phyloP scores from a whole-genome alignment of 2,797 vertebrate genomes.

The Sebastes taczanowskii region DNA sequence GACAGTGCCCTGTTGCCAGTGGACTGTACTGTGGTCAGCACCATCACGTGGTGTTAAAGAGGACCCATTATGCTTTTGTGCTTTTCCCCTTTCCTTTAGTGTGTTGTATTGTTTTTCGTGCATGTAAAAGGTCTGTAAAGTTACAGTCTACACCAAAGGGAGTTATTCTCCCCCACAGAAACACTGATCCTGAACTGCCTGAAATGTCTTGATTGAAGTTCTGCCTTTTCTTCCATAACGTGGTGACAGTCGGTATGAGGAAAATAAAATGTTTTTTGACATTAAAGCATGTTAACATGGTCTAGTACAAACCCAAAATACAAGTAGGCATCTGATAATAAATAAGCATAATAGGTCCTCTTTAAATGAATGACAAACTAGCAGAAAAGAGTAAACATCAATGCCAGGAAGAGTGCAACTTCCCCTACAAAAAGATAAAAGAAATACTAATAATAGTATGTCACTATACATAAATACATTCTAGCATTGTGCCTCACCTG shows the following conservation, averaged over 20 bases:
- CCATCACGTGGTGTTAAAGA: not conserved
- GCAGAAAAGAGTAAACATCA: not conserved
- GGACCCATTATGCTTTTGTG: not conserved
- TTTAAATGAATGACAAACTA: not conserved
- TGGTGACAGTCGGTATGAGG: not conserved
- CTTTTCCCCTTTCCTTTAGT: not conserved
- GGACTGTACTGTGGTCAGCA: not conserved
- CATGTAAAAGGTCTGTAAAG: not conserved
- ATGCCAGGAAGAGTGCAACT: not conserved
- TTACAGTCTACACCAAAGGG: not conserved
- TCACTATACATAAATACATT: not conserved
- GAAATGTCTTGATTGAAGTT: not conserved
- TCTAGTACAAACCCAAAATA: not conserved
- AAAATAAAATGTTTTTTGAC: not conserved
- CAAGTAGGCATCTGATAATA: too few relatives aligned
- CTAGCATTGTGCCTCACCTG: not conserved
- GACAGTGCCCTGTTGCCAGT: constrained; percentile 2
- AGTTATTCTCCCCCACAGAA: not conserved
- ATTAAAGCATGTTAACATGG: not conserved
- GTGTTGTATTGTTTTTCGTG: fast-evolving
- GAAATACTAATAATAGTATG: not conserved
- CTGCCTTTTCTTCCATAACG: not conserved
- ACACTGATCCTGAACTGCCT: not conserved
- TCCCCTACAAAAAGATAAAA: not conserved
- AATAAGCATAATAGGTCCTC: not conserved